Conservation (phyloP, 2,113 vertebrate species). For the Urocitellus parryii region DNA sequence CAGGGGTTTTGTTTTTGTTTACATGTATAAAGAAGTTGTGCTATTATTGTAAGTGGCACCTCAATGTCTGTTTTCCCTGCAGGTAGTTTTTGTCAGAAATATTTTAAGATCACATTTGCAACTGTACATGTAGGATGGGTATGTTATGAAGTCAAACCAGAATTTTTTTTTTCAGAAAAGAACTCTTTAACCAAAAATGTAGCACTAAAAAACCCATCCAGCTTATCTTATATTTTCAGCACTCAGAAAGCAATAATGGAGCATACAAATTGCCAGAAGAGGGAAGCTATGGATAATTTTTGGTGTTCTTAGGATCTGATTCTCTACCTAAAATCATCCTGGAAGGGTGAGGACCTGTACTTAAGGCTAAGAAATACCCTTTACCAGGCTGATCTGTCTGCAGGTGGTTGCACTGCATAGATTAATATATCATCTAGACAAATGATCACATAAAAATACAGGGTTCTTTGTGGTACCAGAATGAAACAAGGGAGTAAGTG, state of each 20-base stretch:
- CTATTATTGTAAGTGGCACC: background rate
- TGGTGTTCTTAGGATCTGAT: background rate
- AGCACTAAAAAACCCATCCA: background rate
- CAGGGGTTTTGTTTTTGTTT: background rate
- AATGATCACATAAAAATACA: background rate
- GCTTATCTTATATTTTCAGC: background rate
- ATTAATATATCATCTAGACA: background rate
- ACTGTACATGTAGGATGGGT: background rate
- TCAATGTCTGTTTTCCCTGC: background rate
- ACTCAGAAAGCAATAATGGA: background rate
- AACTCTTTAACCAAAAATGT: background rate
- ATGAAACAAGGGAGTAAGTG: background rate
- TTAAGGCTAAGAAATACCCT: background rate
- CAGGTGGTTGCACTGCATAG: background rate
- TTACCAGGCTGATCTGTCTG: background rate
- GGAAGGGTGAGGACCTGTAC: background rate
- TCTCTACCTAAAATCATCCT: background rate
- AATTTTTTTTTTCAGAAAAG: background rate
- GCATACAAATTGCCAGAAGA: background rate
- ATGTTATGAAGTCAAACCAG: background rate
- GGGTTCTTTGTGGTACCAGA: background rate
- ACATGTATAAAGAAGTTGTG: background rate
- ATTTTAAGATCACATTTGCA: slow-evolving; percentile 9
- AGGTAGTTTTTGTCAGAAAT: background rate
- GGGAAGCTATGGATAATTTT: background rate